Evolutionary conservation across 2,797 vertebrate species (phyloP).

Genomic region (Tarsius wallacei): DNA sequence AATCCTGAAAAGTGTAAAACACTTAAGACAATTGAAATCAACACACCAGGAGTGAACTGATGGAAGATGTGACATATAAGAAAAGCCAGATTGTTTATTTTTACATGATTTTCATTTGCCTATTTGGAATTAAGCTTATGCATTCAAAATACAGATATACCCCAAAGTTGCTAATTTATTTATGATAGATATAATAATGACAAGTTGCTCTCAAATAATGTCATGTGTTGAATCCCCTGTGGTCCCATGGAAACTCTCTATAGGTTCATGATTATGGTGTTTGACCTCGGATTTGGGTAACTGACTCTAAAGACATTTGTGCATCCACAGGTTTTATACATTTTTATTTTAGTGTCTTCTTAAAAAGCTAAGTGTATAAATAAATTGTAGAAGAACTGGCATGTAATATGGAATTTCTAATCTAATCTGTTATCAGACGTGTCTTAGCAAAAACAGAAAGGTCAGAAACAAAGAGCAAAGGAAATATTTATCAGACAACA

Average conservation of each 20-base stretch:
- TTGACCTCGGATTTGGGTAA: background rate
- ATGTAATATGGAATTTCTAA: background rate
- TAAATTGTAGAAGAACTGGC: background rate
- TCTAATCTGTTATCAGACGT: background rate
- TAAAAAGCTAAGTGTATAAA: background rate
- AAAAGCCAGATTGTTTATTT: conserved; percentile 48
- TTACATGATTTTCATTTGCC: conserved; percentile 15
- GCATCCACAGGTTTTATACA: background rate
- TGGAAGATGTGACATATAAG: background rate
- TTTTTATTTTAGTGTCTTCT: background rate
- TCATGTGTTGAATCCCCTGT: background rate
- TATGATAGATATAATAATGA: background rate
- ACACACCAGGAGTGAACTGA: background rate
- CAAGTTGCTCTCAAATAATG: background rate
- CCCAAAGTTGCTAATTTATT: background rate
- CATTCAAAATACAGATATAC: background rate
- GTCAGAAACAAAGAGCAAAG: conserved; percentile 22
- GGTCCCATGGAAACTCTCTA: background rate
- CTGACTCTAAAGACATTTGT: background rate
- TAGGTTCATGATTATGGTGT: background rate
- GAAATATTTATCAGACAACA: background rate
- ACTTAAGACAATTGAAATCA: background rate
- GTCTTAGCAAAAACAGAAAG: background rate
- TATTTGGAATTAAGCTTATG: conserved; percentile 22
- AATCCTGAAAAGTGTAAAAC: conserved; percentile 9